Evolutionary conservation across 2,797 vertebrate genomes (phyloP).

Genomic region (Aplochiton taeniatus): DNA sequence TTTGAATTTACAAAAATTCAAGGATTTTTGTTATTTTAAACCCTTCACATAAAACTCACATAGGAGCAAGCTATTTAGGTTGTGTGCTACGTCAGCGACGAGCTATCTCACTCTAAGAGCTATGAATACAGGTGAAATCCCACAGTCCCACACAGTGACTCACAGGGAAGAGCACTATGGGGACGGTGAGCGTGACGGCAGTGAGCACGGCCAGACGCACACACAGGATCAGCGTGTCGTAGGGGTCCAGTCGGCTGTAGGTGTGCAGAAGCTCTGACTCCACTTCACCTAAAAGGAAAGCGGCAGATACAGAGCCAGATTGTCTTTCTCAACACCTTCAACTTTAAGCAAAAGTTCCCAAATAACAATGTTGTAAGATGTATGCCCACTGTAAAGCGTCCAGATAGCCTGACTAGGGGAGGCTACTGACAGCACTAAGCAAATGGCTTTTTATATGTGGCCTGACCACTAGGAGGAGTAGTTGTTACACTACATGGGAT

Average conservation of each 20-base stretch:
- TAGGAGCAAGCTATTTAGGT: too few relatives aligned
- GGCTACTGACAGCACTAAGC: too few relatives aligned
- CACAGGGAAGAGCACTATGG: slow-evolving; percentile 96
- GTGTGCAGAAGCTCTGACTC: slow-evolving; percentile 95
- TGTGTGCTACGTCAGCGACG: too few relatives aligned
- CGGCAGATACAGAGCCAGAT: slow-evolving; percentile 15
- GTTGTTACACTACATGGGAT: slow-evolving; percentile 8
- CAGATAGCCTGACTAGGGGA: too few relatives aligned
- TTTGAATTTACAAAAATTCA: too few relatives aligned
- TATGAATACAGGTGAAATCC: too few relatives aligned
- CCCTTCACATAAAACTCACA: too few relatives aligned
- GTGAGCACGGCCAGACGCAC: slow-evolving; percentile 94
- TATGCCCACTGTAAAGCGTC: too few relatives aligned
- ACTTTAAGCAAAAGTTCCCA: too few relatives aligned
- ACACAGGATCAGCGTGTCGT: slow-evolving; percentile 90
- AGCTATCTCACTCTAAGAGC: too few relatives aligned
- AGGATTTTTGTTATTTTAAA: too few relatives aligned
- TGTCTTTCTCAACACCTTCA: background rate
- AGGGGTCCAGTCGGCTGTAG: slow-evolving; percentile 88
- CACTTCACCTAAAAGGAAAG: slow-evolving; percentile 78
- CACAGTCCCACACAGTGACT: slow-evolving; percentile 52
- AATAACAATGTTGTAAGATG: too few relatives aligned
- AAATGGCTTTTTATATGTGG: background rate
- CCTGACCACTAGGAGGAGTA: slow-evolving; percentile 56
- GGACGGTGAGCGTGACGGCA: slow-evolving; percentile 94